Evolutionary conservation across 2,113 vertebrate species (phyloP).

Genomic region (Cheilinus undulatus): DNA sequence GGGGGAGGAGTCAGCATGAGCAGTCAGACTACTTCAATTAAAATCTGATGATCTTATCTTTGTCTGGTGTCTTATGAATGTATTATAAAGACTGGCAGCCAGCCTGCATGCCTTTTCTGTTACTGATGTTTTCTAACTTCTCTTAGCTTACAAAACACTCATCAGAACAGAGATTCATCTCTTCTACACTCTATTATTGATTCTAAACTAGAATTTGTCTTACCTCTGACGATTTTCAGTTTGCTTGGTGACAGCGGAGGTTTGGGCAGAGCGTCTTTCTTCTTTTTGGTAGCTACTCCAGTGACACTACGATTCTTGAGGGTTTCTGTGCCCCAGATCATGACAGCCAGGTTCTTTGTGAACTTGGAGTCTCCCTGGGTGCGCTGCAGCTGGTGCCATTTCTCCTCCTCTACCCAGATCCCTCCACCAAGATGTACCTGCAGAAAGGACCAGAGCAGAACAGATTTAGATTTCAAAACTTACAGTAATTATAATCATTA

Average conservation of each 20-base stretch:
- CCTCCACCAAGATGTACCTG: conserved; percentile 98
- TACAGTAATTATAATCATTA: no score
- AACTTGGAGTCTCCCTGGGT: conserved; percentile 99
- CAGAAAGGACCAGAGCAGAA: conserved; percentile 34
- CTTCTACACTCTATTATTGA: neutral
- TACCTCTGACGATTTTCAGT: conserved; percentile 98
- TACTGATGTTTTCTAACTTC: conserved; percentile 6
- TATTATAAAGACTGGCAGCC: neutral
- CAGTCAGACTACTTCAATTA: conserved; percentile 38
- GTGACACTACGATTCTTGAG: conserved; percentile 99
- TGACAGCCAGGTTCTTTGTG: conserved; percentile 99
- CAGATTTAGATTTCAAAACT: neutral
- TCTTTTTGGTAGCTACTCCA: conserved; percentile 99
- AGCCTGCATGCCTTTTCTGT: conserved; percentile 13
- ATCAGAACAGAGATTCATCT: neutral
- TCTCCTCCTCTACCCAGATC: conserved; percentile 99
- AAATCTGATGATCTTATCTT: conserved; percentile 17
- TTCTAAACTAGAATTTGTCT: conserved; percentile 11
- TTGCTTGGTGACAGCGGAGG: conserved; percentile 98
- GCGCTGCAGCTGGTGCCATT: conserved; percentile 98
- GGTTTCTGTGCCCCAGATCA: conserved; percentile 99
- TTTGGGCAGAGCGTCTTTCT: conserved; percentile 98
- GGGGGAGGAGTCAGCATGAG: conserved; percentile 65
- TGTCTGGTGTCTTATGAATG: conserved; percentile 11
- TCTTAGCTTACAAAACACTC: conserved; percentile 1